Base-by-base conservation (phyloP, 92 coral and sea anemone genomes). In the Heteractis magnifica region DNA sequence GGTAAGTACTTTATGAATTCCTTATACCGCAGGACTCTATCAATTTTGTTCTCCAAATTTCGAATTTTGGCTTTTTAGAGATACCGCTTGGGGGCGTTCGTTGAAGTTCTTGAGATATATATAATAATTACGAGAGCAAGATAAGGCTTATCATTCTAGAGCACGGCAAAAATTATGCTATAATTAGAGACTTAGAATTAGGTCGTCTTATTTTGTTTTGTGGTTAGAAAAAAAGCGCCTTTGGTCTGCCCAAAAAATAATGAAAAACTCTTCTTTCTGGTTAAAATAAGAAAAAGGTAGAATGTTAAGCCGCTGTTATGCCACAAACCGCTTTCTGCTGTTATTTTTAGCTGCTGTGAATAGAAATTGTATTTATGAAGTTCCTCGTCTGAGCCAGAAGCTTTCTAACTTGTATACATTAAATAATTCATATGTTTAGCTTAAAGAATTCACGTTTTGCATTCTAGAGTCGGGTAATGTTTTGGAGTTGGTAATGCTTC, bases 1-100 rank as follows among this genome's bases (percentile, higher is more conserved):
- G 98, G 98, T 93, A 83, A 91, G 98, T 60, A 50, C 44, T 49
- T 10, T 21, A 34, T 14, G 11, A n/a, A 4, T 8, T 10, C 5
- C 48, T n/a, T 48, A 3, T 60, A 11, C 9, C 65, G 62, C 65
- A 11, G 14, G 48, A 13, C 53, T 52, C 6, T 3, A 16, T 49
- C 55, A 5, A 74, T 49, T 14, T 44, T 15, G 48, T 6, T 74
- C 15, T 6, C 55, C 13, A 14, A 3, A 16, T 14, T n/a, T 74
- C 77, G n/a, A 13, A 41, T 65, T 58, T 19, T 68, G 2, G 77
- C 58, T 1, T 41, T 50, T 34, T 34, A 56, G 21, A 50, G 76
- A 76, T 65, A 60, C 70, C 83, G 21, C 19, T 81, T 51, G 74
- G 49, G 77, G 84, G 77, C 68, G 84, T 77, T 56, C 21, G 68